These are phyloP conservation scores for Gastrophysa polygoni DNA, from an alignment of 2,888 invertebrate species.

Conservation along the genomic window DNA sequence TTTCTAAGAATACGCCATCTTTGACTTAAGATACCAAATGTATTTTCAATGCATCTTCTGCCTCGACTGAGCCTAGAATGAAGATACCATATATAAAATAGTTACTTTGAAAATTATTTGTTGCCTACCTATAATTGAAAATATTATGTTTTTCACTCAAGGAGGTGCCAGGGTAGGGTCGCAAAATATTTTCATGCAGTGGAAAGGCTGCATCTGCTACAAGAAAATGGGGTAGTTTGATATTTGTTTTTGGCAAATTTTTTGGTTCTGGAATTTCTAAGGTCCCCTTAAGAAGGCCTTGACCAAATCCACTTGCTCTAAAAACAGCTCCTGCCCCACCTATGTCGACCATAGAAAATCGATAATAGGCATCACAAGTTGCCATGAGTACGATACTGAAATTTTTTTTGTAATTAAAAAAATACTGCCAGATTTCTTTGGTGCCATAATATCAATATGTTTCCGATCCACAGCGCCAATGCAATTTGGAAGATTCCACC, in stretches of 20 bases:
- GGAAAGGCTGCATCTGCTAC: constrained; percentile 24
- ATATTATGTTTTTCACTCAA: constrained; percentile 12
- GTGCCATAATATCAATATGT: neutral
- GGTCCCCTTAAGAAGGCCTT: neutral
- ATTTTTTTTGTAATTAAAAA: neutral
- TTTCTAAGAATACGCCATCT: constrained; percentile 8
- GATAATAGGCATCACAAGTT: constrained; percentile 43
- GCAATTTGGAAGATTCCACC: neutral
- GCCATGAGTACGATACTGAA: constrained; percentile 39
- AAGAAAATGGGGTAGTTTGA: constrained; percentile 15
- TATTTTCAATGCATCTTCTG: constrained; percentile 1
- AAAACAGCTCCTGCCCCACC: constrained; percentile 38
- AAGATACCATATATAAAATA: no score
- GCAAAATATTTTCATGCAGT: constrained; percentile 16
- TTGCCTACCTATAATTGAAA: constrained; percentile 2
- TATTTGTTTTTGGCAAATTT: neutral
- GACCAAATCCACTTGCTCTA: neutral
- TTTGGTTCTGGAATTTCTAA: constrained; percentile 2
- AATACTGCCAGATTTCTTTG: neutral
- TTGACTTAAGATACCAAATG: constrained; percentile 7
- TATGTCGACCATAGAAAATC: constrained; percentile 45
- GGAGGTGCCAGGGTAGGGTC: constrained; percentile 15
- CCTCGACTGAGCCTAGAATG: neutral
- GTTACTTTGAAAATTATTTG: no score
- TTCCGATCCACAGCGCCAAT: neutral